Evolutionary conservation across 2,888 invertebrate species (phyloP), one percentile per base, ranked within the genome.

Genomic region (Bugula neritina): DNA sequence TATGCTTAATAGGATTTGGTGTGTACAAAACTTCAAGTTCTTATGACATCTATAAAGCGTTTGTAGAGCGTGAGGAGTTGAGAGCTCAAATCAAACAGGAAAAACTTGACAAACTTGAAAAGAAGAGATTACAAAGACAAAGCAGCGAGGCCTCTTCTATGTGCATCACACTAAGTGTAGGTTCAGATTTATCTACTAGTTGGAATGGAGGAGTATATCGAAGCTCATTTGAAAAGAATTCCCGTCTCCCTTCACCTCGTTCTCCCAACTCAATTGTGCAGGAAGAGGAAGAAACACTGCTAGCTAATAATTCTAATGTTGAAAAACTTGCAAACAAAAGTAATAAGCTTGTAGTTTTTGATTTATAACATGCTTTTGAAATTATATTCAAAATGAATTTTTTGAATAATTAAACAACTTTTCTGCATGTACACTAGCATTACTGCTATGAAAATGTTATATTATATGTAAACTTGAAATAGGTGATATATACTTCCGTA

Each of bases 1-100:
- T 52, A 5, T 70, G 70, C 29, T 25, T 70, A 13, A 70, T 70
- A 5, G 70, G 43, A 2, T 54, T 54, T 54, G 70, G 70, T 13
- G 54, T 70, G 3, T 70, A 70, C 31, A 70, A 70, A 29, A 70
- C 21, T 5, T 27, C 70, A 27, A 31, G 3, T 25, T 23, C 43
- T 27, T 43, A 70, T 3, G 52, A 35, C 10, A 43, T 70, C 3
- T 70, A 70, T 54, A 70, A 70, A 29, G 43, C 2, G 31, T 70
- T 54, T 70, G 43, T 70, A 5, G 70, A 23, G 3, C 27, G 63
- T 1, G 25, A 63, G 31, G 63, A 63, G 10, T 29, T 63, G 5
- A 25, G 34, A 34, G 63, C 21, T 27, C 27, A 29, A 3, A 13
- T 63, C 27, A 27, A 34, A n/a, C 21, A 31, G 31, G 63, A 63